These are phyloP conservation scores for Phyllotreta cruciferae DNA, from an alignment of 2,888 invertebrate species.

Conservation along the genomic window DNA sequence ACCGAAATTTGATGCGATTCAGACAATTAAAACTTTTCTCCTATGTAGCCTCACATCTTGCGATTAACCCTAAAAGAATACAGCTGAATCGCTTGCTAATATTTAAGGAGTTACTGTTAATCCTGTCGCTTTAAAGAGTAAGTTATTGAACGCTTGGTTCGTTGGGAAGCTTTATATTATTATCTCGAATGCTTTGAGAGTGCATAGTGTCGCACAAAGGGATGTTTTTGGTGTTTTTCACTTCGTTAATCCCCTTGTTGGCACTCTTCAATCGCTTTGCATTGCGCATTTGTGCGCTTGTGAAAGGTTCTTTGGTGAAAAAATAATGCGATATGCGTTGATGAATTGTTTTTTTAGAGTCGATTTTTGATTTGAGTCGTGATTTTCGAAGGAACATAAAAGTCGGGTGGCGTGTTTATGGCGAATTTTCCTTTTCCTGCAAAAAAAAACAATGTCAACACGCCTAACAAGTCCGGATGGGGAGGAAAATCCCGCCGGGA, in stretches of 20 bases:
- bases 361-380: background rate
- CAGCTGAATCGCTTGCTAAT: no score
- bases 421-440: conserved; percentile 15
- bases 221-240: background rate
- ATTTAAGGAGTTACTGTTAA: no score
- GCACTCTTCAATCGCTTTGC: background rate
- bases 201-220: background rate
- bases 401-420: conserved; percentile 22
- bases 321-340: background rate
- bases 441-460: conserved; percentile 27
- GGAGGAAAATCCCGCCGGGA: conserved; percentile 16
- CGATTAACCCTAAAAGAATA: no score
- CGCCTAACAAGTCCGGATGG: conserved; percentile 16
- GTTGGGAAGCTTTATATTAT: background rate
- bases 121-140: no score
- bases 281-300: no score
- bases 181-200: background rate
- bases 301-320: no score
- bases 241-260: background rate
- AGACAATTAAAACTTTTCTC: no score
- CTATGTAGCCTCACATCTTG: no score
- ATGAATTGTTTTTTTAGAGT: background rate
- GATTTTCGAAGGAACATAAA: no score
- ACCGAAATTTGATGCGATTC: no score
- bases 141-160: background rate